These are phyloP conservation scores for Mnemiopsis leidyi DNA, from an alignment of 37 sponge, comb jelly and placozoan species.

Conservation along the genomic window DNA sequence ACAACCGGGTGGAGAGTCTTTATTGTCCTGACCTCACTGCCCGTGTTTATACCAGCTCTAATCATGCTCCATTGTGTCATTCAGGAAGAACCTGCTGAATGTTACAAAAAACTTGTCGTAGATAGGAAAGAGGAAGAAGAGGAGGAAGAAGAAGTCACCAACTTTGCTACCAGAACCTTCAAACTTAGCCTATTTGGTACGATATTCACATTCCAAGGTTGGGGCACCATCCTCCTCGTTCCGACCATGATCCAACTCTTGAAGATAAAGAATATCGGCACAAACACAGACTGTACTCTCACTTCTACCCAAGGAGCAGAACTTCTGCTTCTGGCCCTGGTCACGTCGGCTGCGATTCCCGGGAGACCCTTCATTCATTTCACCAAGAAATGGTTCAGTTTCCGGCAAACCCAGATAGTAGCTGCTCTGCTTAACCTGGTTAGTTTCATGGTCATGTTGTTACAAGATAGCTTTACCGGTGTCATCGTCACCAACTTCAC, in stretches of 20 bases:
- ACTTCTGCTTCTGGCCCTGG: background rate
- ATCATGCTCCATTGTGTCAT: slow-evolving; percentile 48
- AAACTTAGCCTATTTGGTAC: too few species aligned
- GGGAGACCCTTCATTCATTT: background rate
- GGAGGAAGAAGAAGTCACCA: too few species aligned
- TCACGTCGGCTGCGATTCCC: background rate
- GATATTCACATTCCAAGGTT: background rate
- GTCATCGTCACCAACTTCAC: too few species aligned
- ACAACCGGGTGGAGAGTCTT: background rate
- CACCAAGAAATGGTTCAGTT: background rate
- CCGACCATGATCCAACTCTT: background rate
- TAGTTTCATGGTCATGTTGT: too few species aligned
- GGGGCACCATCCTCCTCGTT: background rate
- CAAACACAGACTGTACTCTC: background rate
- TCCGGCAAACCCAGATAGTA: too few species aligned
- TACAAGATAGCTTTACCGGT: too few species aligned
- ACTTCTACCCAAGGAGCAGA: background rate
- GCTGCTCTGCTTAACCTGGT: too few species aligned
- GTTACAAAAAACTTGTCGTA: too few species aligned
- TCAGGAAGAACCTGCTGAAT: too few species aligned
- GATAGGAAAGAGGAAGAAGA: background rate
- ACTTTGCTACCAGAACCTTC: too few species aligned
- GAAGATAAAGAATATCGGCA: background rate
- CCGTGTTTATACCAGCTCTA: background rate
- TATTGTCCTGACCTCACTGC: slow-evolving; percentile 5